Conservation (phyloP, 2,888 invertebrate species). For the Leucophenga montana region DNA sequence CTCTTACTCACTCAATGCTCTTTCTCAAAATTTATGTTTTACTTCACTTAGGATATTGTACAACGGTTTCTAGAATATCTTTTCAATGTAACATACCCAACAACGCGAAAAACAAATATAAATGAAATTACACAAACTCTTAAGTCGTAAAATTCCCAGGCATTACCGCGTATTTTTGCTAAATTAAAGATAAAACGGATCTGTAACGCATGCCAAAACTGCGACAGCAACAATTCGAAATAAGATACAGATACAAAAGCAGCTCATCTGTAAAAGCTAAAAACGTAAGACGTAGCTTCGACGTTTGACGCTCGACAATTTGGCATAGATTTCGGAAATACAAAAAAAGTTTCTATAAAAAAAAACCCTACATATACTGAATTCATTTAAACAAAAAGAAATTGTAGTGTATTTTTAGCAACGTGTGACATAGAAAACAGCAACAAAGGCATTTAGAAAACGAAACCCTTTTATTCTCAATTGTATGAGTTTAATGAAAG, state of each 20-base stretch:
- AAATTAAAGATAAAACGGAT: neutral
- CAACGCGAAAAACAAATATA: no score
- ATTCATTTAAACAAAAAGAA: conserved; percentile 12
- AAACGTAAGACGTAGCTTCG: conserved; percentile 28
- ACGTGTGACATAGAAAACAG: neutral
- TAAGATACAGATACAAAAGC: conserved; percentile 10
- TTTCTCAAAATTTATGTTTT: no score
- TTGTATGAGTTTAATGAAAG: no score
- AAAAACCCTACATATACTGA: neutral
- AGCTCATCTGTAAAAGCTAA: neutral
- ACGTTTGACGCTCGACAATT: conserved; percentile 42
- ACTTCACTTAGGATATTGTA: no score
- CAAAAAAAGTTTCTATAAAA: no score
- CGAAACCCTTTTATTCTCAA: neutral
- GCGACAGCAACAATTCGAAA: conserved; percentile 12
- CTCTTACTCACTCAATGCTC: no score
- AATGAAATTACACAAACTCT: neutral
- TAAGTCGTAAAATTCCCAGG: no score
- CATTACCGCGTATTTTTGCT: no score
- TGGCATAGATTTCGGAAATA: conserved; percentile 44
- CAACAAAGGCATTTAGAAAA: neutral
- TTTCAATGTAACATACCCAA: no score
- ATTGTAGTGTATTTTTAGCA: neutral
- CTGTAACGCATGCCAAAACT: conserved; percentile 7
- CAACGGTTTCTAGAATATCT: no score